Conservation (phyloP, 2,797 vertebrate species). For the Todus mexicanus region DNA sequence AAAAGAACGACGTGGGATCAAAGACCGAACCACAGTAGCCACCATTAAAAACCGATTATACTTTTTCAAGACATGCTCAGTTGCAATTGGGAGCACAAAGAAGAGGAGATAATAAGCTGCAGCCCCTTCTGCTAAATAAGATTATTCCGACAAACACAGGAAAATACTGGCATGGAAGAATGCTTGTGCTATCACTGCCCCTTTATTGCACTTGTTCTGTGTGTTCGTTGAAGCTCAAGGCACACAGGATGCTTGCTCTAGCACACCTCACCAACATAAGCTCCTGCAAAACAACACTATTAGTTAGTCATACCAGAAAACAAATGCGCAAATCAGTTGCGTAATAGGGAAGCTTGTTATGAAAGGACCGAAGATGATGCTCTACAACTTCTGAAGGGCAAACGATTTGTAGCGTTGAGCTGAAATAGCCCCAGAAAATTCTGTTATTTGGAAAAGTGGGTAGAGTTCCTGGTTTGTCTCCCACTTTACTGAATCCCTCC, state of each 20-base stretch:
- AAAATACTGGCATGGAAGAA: not conserved
- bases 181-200: not conserved
- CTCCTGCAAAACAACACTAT: not conserved
- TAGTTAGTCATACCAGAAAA: not conserved
- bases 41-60: not conserved
- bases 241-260: not conserved
- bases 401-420: not conserved
- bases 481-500: not conserved
- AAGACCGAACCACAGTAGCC: not conserved
- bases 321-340: not conserved
- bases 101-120: not conserved
- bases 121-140: not conserved
- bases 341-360: not conserved
- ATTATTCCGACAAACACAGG: not conserved
- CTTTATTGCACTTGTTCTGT: not conserved
- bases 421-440: not conserved
- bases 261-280: not conserved
- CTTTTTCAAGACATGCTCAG: not conserved
- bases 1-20: not conserved
- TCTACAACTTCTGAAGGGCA: constrained; percentile 6
- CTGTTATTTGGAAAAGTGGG: not conserved
- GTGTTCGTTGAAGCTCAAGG: not conserved
- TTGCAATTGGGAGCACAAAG: not conserved
- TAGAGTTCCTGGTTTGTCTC: not conserved
- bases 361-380: not conserved